Conservation (phyloP, 1,140 invertebrate genomes). For the Hormaphis cornu region DNA sequence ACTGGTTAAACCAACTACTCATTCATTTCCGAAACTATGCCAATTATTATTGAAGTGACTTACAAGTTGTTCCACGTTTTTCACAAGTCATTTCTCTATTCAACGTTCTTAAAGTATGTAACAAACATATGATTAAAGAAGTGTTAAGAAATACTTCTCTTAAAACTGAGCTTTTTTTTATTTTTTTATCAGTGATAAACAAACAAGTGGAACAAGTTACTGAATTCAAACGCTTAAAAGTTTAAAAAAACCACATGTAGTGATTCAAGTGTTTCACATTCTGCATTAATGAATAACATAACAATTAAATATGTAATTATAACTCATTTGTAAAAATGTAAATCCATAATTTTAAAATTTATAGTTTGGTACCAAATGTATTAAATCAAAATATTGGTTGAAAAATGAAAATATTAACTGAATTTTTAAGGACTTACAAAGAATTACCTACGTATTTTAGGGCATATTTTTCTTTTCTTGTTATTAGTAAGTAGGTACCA, state of each 20-base stretch:
- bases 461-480: not conserved
- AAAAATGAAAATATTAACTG: too few relatives aligned
- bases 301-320: too few relatives aligned
- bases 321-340: too few relatives aligned
- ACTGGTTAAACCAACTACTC: not conserved
- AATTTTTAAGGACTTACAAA: too few relatives aligned
- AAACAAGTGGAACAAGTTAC: not conserved
- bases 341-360: too few relatives aligned
- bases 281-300: too few relatives aligned
- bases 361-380: too few relatives aligned
- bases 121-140: not conserved
- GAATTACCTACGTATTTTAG: too few relatives aligned
- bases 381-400: too few relatives aligned
- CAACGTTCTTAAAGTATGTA: not conserved
- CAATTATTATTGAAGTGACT: not conserved
- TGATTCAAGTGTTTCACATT: not conserved
- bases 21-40: not conserved
- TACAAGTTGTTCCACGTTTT: not conserved
- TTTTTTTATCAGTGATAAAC: not conserved
- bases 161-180: not conserved
- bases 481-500: not conserved
- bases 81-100: not conserved
- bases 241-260: not conserved
- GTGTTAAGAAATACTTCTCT: not conserved
- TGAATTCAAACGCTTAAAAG: not conserved